These are phyloP conservation scores for Protosalanx chinensis DNA, from an alignment of 2,797 vertebrate genomes.

Conservation along the genomic window DNA sequence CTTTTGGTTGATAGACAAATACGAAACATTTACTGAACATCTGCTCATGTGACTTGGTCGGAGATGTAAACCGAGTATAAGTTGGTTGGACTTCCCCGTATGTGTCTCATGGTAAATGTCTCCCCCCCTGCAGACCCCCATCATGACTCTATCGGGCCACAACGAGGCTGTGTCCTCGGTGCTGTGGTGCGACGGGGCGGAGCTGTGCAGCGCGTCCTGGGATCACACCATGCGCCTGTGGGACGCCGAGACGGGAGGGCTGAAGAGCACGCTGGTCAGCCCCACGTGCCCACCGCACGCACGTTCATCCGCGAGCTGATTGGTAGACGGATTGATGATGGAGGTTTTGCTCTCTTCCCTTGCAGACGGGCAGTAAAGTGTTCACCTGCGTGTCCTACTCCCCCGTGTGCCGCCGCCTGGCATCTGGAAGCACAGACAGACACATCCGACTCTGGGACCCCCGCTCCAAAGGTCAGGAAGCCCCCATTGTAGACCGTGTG, in stretches of 20 bases:
- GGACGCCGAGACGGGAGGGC: constrained; percentile 84
- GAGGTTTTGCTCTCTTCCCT: not conserved
- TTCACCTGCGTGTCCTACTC: constrained; percentile 95
- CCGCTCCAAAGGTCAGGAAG: constrained; percentile 83
- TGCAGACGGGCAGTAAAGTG: constrained; percentile 91
- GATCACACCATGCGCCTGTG: constrained; percentile 94
- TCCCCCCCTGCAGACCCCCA: constrained; percentile 78
- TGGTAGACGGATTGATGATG: not conserved
- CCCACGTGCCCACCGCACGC: not conserved
- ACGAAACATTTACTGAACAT: too few relatives aligned
- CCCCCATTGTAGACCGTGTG: not conserved
- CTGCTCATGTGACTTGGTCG: too few relatives aligned
- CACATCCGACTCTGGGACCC: constrained; percentile 96
- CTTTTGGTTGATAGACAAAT: too few relatives aligned
- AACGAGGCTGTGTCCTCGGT: constrained; percentile 90
- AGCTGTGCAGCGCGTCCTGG: constrained; percentile 94
- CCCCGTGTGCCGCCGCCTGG: constrained; percentile 84
- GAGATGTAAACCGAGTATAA: too few relatives aligned
- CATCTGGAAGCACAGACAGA: constrained; percentile 91
- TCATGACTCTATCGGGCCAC: constrained; percentile 93
- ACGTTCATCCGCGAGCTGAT: not conserved
- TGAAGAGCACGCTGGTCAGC: constrained; percentile 89
- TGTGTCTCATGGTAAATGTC: not conserved
- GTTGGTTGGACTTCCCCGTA: not conserved
- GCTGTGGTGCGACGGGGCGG: constrained; percentile 88